Evolutionary conservation across 2,888 invertebrate species (phyloP), one percentile per base, ranked within the genome.

Genomic region (Lobophora halterata): DNA sequence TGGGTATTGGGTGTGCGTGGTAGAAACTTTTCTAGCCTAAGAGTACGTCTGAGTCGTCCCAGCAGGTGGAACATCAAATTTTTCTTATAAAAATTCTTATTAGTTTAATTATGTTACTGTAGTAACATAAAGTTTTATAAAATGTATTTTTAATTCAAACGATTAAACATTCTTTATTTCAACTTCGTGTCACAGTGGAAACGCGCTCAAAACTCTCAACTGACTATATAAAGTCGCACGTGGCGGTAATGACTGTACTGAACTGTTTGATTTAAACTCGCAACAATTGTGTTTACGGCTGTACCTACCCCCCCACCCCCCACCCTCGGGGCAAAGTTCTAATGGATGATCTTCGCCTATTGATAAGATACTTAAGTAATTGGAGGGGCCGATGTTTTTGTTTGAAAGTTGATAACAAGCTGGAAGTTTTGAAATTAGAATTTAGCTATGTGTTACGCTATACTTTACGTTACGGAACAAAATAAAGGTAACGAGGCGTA

Each of bases 201-300:
- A 47, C 50, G 9, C 9, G 42, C 45, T 2, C 9, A 28, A 35
- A 59, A 58, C 62, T 61, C 54, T 33, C 46, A 46, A 42, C 58
- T 53, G 56, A 52, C 55, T 53, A 49, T 49, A 55, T 61, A 55
- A 55, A 63, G 79, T 66, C 72, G 75, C 86, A 86, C 83, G 82
- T 86, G 86, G 68, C 71, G 55, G 55, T 83, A 86, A 86, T 78
- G 85, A 81, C 82, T 82, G 66, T 56, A 62, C 60, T 65, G 61
- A 80, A 79, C 78, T 75, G 82, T 86, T 85, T 86, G 86, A 86
- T 86, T 86, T 86, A 86, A 81, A 80, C 75, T 78, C 72, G 75
- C 75, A 74, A 80, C 83, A 80, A 82, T 81, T 82, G 82, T 83
- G 79, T 85, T 79, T 81, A 79, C 71, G 75, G 69, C 57, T 55